Base-by-base conservation (phyloP, 2,888 invertebrate genomes). In the Thera obeliscata region DNA sequence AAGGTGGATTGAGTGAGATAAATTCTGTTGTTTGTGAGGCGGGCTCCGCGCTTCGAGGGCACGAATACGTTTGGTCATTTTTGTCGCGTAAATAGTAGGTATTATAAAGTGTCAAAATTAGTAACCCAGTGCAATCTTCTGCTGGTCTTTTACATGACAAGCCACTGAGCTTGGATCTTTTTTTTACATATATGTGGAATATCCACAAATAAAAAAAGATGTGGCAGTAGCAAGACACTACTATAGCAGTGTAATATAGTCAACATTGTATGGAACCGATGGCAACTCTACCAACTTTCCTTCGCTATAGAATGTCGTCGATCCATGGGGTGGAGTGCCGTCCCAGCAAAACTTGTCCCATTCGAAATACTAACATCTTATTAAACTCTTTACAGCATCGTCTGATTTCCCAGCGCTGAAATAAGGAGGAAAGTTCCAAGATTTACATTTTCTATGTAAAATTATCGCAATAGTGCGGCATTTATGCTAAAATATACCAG, bases 401-500 rank as follows among this genome's bases (percentile, higher is more conserved):
- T 35, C 43, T 63, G 63, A 66, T 66, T 66, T 65, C 69, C 63
- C 66, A 56, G 38, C 56, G 60, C 69, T 63, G n/a, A 69, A 63
- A 57, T 63, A 52, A 60, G 55, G 56, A 49, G 54, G 66, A 59
- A 73, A 69, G 63, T 75, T 73, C 48, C 58, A 69, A 70, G 74
- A 72, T 72, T 72, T 73, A 75, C 72, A 75, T 72, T 71, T 61
- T 66, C 70, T 63, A 72, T 73, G 68, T 61, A 67, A 64, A 73
- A 71, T 75, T 72, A 70, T 69, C 46, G 65, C 68, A 57, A 68
- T 64, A 68, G 57, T 68, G 69, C 59, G 64, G 41, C 61, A 67
- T 59, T 72, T 70, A 70, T 74, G 73, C 69, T 72, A 72, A 75
- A 71, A 72, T 73, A 71, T 63, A 66, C 67, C 64, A 56, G 35